phyloP scores from a whole-genome alignment of 64 coral and sea anemone genomes.

The Dendrophyllia cribrosa region DNA sequence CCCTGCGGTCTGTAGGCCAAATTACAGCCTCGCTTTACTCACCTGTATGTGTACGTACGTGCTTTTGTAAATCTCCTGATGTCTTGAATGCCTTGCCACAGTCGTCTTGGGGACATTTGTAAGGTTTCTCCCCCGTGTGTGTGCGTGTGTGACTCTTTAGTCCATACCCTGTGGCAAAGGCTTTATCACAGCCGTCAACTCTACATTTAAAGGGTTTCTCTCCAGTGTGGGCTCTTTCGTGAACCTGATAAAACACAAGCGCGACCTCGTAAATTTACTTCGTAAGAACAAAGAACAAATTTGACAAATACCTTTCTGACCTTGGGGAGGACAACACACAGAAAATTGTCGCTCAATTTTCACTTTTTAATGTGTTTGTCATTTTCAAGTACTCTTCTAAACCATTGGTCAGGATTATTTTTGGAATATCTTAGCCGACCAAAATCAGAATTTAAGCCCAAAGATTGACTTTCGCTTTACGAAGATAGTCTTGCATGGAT shows the following conservation, averaged over 20 bases:
- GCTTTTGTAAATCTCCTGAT: constrained; percentile 96
- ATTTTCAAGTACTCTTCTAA: too few species aligned
- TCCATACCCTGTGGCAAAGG: constrained; percentile 96
- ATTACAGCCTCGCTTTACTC: neutral
- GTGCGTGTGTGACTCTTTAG: constrained; percentile 96
- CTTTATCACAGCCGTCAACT: constrained; percentile 87
- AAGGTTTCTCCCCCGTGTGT: constrained; percentile 96
- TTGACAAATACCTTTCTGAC: too few species aligned
- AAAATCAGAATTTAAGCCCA: too few species aligned
- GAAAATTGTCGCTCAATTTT: too few species aligned
- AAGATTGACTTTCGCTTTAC: too few species aligned
- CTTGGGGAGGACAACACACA: too few species aligned
- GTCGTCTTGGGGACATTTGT: constrained; percentile 73
- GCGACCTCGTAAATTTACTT: too few species aligned
- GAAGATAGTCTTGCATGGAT: too few species aligned
- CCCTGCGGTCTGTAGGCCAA: neutral
- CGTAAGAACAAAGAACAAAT: too few species aligned
- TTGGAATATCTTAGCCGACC: too few species aligned
- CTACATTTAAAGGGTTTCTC: constrained; percentile 96
- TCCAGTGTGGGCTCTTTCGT: constrained; percentile 90
- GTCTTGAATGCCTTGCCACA: constrained; percentile 96
- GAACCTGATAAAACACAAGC: constrained; percentile 59
- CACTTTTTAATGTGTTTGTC: too few species aligned
- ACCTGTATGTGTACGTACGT: constrained; percentile 97
- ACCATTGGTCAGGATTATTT: too few species aligned